Evolutionary conservation across 1,140 invertebrate genomes (phyloP).

Genomic region (Calosoma granatense): DNA sequence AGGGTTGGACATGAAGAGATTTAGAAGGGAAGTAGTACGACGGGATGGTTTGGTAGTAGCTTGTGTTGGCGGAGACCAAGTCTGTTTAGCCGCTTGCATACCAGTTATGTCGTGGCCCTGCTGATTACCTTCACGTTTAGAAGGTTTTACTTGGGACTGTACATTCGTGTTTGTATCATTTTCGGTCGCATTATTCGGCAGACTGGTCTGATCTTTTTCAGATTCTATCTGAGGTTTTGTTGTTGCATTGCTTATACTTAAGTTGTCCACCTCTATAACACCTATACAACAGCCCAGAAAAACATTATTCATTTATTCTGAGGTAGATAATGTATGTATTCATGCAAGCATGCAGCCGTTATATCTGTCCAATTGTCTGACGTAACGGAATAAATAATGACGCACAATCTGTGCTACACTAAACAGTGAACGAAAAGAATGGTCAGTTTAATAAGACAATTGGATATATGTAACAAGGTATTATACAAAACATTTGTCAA

Average conservation of each 20-base stretch:
- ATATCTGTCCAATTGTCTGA: too few relatives aligned
- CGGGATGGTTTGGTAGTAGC: conserved; percentile 65
- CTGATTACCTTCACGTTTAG: conserved; percentile 45
- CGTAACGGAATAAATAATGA: too few relatives aligned
- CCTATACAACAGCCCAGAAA: conserved; percentile 27
- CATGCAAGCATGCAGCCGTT: too few relatives aligned
- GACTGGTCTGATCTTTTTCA: background rate
- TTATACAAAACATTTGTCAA: too few relatives aligned
- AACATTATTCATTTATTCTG: too few relatives aligned
- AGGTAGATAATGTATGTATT: too few relatives aligned
- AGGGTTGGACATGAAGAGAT: conserved; percentile 89
- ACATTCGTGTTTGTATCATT: background rate
- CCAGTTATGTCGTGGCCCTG: conserved; percentile 17
- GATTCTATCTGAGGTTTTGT: conserved; percentile 19
- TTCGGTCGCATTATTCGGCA: conserved; percentile 6
- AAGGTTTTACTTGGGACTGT: conserved; percentile 21
- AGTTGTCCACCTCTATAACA: conserved; percentile 44
- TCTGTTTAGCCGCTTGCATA: conserved; percentile 37
- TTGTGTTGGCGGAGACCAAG: conserved; percentile 38
- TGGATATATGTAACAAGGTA: too few relatives aligned
- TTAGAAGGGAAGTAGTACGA: conserved; percentile 85
- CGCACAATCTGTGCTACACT: too few relatives aligned
- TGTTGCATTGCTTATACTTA: conserved; percentile 29
- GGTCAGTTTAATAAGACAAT: too few relatives aligned
- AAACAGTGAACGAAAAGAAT: too few relatives aligned